Evolutionary conservation across 1,140 invertebrate species (phyloP).

Genomic region (Megalopta genalis): DNA sequence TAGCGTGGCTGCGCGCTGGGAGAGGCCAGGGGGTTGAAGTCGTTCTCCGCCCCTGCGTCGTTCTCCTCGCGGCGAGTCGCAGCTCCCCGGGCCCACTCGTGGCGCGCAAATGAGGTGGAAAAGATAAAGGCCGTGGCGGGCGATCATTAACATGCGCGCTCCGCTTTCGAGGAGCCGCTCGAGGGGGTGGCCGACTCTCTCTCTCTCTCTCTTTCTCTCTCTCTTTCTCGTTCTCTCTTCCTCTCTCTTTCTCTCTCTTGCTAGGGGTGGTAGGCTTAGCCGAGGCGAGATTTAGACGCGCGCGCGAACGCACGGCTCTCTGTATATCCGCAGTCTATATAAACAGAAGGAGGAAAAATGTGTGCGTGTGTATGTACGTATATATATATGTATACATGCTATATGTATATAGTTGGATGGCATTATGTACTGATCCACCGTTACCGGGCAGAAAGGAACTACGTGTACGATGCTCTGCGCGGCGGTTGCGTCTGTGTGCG

Average conservation of each 20-base stretch:
- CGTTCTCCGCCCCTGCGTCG: slow-evolving; percentile 2
- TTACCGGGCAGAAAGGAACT: background rate
- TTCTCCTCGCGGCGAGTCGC: slow-evolving; percentile 42
- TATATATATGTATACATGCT: no score
- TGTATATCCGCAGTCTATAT: slow-evolving; percentile 21
- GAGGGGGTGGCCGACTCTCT: slow-evolving; percentile 31
- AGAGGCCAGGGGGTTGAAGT: background rate
- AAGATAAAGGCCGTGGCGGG: slow-evolving; percentile 78
- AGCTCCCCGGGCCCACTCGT: slow-evolving; percentile 65
- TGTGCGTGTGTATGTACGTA: no score
- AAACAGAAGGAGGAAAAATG: slow-evolving; percentile 16
- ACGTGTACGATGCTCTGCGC: background rate
- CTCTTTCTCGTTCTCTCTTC: no score
- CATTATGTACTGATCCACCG: slow-evolving; percentile 41
- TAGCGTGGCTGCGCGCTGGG: slow-evolving; percentile 3
- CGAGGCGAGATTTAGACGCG: slow-evolving; percentile 39
- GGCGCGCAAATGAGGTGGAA: slow-evolving; percentile 80
- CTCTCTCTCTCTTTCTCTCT: no score
- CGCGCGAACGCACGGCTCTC: background rate
- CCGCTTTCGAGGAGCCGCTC: slow-evolving; percentile 69
- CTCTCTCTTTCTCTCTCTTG: no score
- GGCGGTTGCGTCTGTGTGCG: background rate
- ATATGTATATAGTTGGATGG: slow-evolving; percentile 32
- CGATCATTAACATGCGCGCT: slow-evolving; percentile 80
- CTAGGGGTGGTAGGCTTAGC: slow-evolving; percentile 53